Evolutionary conservation across 2,113 vertebrate species (phyloP).

Genomic region (Siniperca chuatsi): DNA sequence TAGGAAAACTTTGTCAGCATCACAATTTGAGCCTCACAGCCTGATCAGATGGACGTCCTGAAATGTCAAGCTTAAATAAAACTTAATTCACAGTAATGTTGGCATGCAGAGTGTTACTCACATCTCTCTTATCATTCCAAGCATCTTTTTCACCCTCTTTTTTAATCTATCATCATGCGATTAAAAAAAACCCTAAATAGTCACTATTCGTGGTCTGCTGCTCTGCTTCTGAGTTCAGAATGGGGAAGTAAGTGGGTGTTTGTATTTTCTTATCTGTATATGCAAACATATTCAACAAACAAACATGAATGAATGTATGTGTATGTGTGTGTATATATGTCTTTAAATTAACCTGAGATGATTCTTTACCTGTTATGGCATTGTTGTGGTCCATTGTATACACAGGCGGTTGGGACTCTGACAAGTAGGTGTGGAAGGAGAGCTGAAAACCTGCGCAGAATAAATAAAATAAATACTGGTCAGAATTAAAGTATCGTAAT

Average conservation of each 20-base stretch:
- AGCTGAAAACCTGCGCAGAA: conserved; percentile 92
- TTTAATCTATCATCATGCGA: background rate
- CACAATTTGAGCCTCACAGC: background rate
- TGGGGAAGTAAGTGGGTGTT: conserved; percentile 45
- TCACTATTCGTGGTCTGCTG: background rate
- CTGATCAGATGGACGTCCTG: background rate
- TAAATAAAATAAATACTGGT: background rate
- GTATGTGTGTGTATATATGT: background rate
- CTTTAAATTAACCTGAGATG: background rate
- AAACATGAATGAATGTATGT: background rate
- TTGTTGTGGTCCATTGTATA: conserved; percentile 91
- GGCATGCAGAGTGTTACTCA: background rate
- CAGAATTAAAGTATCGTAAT: background rate
- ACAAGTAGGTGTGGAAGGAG: conserved; percentile 95
- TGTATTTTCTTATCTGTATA: conserved; percentile 36
- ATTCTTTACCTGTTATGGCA: conserved; percentile 89
- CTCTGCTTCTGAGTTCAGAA: conserved; percentile 38
- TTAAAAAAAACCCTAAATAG: background rate
- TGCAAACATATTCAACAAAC: conserved; percentile 27
- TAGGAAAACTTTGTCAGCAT: background rate
- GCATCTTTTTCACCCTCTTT: background rate
- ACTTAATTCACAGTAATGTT: background rate
- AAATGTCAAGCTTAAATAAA: conserved; percentile 3
- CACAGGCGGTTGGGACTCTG: conserved; percentile 90
- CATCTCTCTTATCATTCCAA: background rate